Evolutionary conservation across 2,797 vertebrate species (phyloP).

Genomic region (Nyctalus aviator): DNA sequence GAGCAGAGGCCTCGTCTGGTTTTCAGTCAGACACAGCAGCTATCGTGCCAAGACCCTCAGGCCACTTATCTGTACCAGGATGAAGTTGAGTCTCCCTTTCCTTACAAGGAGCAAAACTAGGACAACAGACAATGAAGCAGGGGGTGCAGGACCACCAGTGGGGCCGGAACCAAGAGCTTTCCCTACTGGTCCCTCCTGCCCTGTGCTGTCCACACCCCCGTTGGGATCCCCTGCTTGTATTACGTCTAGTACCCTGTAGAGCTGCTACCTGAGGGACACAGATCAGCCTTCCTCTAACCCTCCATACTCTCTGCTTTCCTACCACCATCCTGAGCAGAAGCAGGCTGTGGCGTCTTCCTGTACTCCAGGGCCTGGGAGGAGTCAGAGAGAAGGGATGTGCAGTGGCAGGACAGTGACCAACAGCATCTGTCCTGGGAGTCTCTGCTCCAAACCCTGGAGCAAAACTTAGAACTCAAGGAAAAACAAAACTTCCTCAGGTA

Average conservation of each 20-base stretch:
- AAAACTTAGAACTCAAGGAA: not conserved
- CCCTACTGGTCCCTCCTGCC: not conserved
- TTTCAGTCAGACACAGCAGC: not conserved
- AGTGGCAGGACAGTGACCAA: not conserved
- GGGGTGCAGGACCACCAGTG: not conserved
- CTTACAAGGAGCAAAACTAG: not conserved
- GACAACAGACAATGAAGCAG: not conserved
- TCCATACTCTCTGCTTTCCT: not conserved
- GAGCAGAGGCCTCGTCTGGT: not conserved
- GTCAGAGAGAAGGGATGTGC: not conserved
- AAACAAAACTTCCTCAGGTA: not conserved
- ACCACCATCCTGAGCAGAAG: not conserved
- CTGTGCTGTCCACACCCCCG: not conserved
- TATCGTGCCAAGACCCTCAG: not conserved
- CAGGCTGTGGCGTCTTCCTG: not conserved
- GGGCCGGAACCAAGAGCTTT: not conserved
- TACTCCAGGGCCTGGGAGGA: not conserved
- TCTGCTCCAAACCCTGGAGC: not conserved
- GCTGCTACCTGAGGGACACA: not conserved
- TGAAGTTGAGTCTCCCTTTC: not conserved
- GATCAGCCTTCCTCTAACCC: not conserved
- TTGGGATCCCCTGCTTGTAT: not conserved
- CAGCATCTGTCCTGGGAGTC: not conserved
- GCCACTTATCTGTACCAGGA: not conserved
- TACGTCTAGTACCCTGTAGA: fast-evolving